phyloP scores from a whole-genome alignment of 30 jellyfish, hydroid and myxozoan species.

The Hydractinia echinata region DNA sequence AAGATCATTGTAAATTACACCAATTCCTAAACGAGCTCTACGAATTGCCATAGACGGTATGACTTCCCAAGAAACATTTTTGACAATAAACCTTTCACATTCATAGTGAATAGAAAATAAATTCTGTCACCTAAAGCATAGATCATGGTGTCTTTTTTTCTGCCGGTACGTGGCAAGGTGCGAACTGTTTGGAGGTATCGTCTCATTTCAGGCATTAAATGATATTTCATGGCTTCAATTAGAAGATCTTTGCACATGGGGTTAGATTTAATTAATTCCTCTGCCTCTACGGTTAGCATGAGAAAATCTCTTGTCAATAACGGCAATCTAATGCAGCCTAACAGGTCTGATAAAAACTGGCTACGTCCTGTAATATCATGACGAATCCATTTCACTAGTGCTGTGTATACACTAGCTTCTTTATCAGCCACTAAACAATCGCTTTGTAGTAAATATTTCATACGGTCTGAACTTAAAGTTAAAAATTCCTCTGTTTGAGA shows the following conservation, averaged over 20 bases:
- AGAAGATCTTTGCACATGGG: slow-evolving; percentile 61
- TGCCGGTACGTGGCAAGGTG: slow-evolving; percentile 40
- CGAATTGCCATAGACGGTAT: slow-evolving; percentile 67
- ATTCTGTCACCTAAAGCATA: slow-evolving; percentile 83
- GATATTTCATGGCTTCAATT: slow-evolving; percentile 88
- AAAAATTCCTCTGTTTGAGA: slow-evolving; percentile 66
- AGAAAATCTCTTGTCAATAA: slow-evolving; percentile 64
- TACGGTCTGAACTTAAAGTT: slow-evolving; percentile 32
- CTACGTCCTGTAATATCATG: slow-evolving; percentile 43
- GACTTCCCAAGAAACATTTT: slow-evolving; percentile 52
- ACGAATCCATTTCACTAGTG: slow-evolving; percentile 65
- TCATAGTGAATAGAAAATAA: slow-evolving; percentile 82
- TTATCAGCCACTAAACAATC: slow-evolving; percentile 54
- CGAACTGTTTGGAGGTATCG: slow-evolving; percentile 64
- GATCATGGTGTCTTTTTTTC: slow-evolving; percentile 38
- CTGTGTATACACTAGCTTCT: slow-evolving; percentile 60
- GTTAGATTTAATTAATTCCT: slow-evolving; percentile 46
- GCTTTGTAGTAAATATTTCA: slow-evolving; percentile 47
- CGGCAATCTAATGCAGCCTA: slow-evolving; percentile 60
- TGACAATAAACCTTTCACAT: slow-evolving; percentile 71
- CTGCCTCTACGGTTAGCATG: slow-evolving; percentile 88
- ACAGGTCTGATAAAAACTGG: slow-evolving; percentile 43
- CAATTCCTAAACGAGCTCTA: slow-evolving; percentile 80
- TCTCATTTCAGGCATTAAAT: slow-evolving; percentile 81
- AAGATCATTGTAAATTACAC: slow-evolving; percentile 69